Base-by-base conservation (phyloP, 1,140 invertebrate species). In the Papilio machaon region DNA sequence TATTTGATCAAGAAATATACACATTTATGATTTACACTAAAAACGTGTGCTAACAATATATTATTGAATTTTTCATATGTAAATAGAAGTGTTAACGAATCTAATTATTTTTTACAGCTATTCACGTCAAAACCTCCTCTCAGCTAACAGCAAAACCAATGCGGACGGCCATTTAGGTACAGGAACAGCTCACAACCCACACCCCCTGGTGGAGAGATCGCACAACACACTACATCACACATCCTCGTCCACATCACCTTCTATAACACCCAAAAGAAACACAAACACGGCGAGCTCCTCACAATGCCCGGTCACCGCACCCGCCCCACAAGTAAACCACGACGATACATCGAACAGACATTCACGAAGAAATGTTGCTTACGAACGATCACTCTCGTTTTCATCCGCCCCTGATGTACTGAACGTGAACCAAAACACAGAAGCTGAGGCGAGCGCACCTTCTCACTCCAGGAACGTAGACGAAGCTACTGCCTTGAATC, bases 121-220 rank as follows among this genome's bases (percentile, higher is more conserved):
- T 91, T 98, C 97, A 11, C 96, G 97, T 75, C 97, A 98, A 95
- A 98, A 98, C 93, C 95, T 98, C 47, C 95, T 98, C 3, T 98
- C 97, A n/a, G 96, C 96, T 78, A 95, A 94, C 85, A 95, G 95
- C 87, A 96, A 97, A 95, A 96, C 96, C 88, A 96, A 96, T 89
- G 95, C 97, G 85, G 95, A 95, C 78, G 90, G 91, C 7, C 87
- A 91, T 64, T 83, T 88, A 54, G 86, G 88, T 73, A 86, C 81
- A 73, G 90, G 88, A 79, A 89, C 75, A 74, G 88, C 88, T 46
- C 93, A 87, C 87, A 86, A 88, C 82, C 86, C 94, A 80, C 88
- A 95, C 86, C 94, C 95, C 5, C 88, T 95, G 58, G 91, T 90
- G 30, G 93, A 93, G 85, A 85, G 95, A 64, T 94, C 94, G 8